Evolutionary conservation across 1,140 invertebrate species (phyloP).

Genomic region (Neoseiulus cucumeris): DNA sequence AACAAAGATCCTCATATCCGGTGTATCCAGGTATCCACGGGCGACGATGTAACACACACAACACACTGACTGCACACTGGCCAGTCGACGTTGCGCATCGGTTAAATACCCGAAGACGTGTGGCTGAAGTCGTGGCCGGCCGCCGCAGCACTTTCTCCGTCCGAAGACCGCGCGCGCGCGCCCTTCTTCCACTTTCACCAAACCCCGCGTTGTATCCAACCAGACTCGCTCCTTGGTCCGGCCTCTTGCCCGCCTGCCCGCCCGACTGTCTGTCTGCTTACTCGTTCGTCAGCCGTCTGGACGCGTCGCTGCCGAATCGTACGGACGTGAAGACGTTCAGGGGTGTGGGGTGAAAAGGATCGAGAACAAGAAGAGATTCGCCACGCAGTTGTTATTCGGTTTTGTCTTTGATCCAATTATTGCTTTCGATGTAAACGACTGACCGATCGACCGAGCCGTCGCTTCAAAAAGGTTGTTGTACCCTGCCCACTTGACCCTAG

Average conservation of each 20-base stretch:
- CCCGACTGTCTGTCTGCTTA: neutral
- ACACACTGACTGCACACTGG: neutral
- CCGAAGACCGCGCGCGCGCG: neutral
- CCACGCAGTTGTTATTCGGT: too few species aligned
- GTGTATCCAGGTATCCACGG: neutral
- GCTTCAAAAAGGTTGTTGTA: too few species aligned
- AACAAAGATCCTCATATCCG: slow-evolving; percentile 10
- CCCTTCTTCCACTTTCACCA: neutral
- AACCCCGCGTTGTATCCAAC: neutral
- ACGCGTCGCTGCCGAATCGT: too few species aligned
- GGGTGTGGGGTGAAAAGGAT: too few species aligned
- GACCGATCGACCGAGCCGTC: too few species aligned
- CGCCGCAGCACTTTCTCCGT: neutral
- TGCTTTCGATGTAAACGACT: too few species aligned
- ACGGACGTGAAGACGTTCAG: too few species aligned
- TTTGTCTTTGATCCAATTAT: too few species aligned
- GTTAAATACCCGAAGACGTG: slow-evolving; percentile 7
- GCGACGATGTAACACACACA: neutral
- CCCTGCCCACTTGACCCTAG: too few species aligned
- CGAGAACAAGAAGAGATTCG: too few species aligned
- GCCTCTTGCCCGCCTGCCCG: neutral
- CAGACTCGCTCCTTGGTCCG: neutral
- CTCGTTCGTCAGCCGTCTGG: too few species aligned
- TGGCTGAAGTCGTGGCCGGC: neutral
- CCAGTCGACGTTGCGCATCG: neutral